Percentiles rank a stretch among this genome's conserved stretches.
Conservation (phyloP, 2,113 vertebrate species). For the Leiothrix lutea region DNA sequence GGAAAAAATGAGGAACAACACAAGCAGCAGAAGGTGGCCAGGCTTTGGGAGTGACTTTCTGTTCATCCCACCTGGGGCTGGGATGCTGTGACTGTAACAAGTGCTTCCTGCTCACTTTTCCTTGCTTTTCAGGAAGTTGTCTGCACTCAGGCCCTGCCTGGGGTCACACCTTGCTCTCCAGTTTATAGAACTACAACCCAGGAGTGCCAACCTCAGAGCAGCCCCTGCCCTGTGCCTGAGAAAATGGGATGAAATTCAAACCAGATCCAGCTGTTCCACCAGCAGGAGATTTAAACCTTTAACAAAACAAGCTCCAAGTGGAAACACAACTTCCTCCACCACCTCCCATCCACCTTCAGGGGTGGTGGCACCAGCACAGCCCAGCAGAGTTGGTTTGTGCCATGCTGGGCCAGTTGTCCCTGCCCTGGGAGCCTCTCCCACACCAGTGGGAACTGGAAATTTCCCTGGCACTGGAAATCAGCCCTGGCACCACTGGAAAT, state of each 20-base stretch:
- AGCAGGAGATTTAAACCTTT: accelerated
- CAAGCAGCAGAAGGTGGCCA: background rate
- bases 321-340: background rate
- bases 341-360: accelerated
- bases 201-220: background rate
- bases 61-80: background rate
- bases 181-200: accelerated
- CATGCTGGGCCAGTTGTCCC: background rate
- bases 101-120: background rate
- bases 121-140: accelerated
- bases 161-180: background rate
- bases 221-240: background rate
- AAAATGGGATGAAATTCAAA: background rate
- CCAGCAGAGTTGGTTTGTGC: background rate
- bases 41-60: background rate
- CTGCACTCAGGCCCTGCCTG: background rate
- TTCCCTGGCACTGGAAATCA: background rate
- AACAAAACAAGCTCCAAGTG: background rate
- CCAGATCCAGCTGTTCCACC: background rate
- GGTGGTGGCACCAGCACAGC: background rate
- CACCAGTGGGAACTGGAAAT: accelerated
- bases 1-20: background rate
- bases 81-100: background rate
- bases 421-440: accelerated
- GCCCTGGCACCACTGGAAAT: background rate